Evolutionary conservation across 2,113 vertebrate genomes (phyloP), one percentile per base, ranked within the genome.

Genomic region (Semnornis frantzii): DNA sequence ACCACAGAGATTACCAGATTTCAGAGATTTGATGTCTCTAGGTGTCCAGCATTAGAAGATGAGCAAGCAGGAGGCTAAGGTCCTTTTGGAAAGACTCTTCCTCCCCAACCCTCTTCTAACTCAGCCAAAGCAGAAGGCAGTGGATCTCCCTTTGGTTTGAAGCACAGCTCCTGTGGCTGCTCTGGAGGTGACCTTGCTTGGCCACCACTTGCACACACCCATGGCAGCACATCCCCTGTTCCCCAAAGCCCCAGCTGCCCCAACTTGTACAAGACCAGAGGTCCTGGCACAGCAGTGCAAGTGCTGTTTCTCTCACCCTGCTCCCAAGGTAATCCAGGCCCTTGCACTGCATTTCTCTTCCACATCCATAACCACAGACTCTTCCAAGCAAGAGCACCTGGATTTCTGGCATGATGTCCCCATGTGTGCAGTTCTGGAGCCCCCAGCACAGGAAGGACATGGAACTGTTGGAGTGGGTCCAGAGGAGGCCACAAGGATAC

Each of bases 1-100:
- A 71, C 44, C 1, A 0, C 33, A 30, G 78, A 66, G n/a, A 78
- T 52, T 1, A 10, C 18, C 62, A 15, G 13, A 58, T 75, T 11
- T 54, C 74, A 16, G 37, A 5, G 44, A 28, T 72, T 42, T 21
- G 33, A 3, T 7, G 10, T 5, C n/a, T 54, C 37, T 5, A 5
- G 23, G 1, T 20, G 18, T 5, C 28, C 46, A n/a, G 19, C 34
- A 2, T 3, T 12, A 6, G 0, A 77, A 37, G 6, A 37, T 1
- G 2, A 42, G 39, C 81, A 24, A 54, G 50, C 18, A 72, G 59
- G 37, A 72, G 48, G 19, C 33, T 66, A 19, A 78, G 74, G 54
- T 16, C 17, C 12, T n/a, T 64, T 82, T 7, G 7, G 15, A 66
- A 50, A 59, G 34, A 10, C 5, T 1, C 20, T 44, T 64, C 54